phyloP scores from a whole-genome alignment of 2,797 vertebrate species.

The Hippopotamyrus pictus region DNA sequence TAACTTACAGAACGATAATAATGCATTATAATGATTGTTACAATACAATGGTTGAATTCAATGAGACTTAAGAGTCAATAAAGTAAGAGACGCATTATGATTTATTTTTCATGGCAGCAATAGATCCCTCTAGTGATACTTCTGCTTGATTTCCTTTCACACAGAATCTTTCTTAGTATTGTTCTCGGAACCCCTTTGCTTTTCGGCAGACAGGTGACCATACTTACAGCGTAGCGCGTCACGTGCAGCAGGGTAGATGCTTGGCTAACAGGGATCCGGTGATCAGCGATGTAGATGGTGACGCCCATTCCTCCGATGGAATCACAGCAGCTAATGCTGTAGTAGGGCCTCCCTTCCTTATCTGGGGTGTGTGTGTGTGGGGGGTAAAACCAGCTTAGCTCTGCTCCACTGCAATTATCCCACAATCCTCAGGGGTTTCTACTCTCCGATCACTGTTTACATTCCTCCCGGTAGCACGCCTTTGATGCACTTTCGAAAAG shows the following conservation, averaged over 20 bases:
- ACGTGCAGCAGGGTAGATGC: not conserved
- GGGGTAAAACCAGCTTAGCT: not conserved
- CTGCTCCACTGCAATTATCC: not conserved
- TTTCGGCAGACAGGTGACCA: not conserved
- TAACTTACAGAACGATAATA: not conserved
- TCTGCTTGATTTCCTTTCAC: not conserved
- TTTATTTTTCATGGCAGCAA: not conserved
- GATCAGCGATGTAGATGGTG: not conserved
- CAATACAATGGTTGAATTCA: not conserved
- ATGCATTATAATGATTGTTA: not conserved
- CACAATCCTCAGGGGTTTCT: not conserved
- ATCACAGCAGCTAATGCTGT: not conserved
- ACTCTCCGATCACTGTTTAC: not conserved
- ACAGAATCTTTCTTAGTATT: not conserved
- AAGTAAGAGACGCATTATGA: not conserved
- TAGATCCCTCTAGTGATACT: not conserved
- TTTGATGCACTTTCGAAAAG: not conserved
- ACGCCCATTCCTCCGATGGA: not conserved
- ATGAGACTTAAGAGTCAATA: not conserved
- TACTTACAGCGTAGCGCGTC: not conserved
- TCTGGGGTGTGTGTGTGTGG: not conserved
- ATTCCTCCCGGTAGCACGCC: not conserved
- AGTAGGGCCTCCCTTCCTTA: not conserved
- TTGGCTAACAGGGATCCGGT: not conserved
- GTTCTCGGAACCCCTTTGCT: not conserved